Percentiles rank a stretch among this genome's conserved stretches.
phyloP scores from a whole-genome alignment of 2,888 invertebrate genomes.

The Peribatodes rhomboidaria region DNA sequence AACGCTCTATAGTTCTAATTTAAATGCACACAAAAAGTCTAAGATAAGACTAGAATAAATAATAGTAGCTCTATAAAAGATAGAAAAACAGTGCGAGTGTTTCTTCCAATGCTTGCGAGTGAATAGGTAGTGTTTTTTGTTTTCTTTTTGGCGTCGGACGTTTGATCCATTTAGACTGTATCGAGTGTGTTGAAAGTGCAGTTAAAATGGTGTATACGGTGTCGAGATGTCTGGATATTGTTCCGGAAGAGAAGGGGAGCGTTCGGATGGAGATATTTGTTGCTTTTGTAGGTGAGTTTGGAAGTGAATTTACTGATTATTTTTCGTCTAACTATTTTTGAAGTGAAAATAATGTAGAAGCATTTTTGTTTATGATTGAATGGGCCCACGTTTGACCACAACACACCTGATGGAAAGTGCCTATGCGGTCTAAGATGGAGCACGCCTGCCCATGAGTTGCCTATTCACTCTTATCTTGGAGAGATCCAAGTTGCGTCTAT shows the following conservation, averaged over 20 bases:
- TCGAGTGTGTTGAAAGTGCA: constrained; percentile 1
- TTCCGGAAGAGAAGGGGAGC: constrained; percentile 20
- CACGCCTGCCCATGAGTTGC: too few relatives aligned
- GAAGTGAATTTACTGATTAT: too few relatives aligned
- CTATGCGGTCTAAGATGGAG: too few relatives aligned
- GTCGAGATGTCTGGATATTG: constrained; percentile 16
- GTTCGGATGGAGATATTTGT: constrained; percentile 34
- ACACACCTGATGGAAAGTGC: too few relatives aligned
- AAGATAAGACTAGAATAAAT: constrained; percentile 43
- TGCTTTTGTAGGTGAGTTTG: constrained; percentile 37
- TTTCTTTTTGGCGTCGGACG: constrained; percentile 15
- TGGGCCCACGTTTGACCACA: too few relatives aligned
- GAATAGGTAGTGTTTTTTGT: constrained; percentile 6
- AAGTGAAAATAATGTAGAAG: too few relatives aligned
- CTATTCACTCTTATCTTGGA: too few relatives aligned
- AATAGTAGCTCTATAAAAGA: constrained; percentile 36
- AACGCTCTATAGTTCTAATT: constrained; percentile 23
- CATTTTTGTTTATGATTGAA: too few relatives aligned
- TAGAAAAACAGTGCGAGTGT: constrained; percentile 31
- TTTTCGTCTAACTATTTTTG: too few relatives aligned
- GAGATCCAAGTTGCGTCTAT: too few relatives aligned
- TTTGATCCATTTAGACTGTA: background rate
- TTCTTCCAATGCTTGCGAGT: constrained; percentile 12
- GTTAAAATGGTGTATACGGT: constrained; percentile 42
- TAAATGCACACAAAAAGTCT: background rate